Base-by-base conservation (phyloP, 2,113 vertebrate genomes). In the Maccullochella peelii region DNA sequence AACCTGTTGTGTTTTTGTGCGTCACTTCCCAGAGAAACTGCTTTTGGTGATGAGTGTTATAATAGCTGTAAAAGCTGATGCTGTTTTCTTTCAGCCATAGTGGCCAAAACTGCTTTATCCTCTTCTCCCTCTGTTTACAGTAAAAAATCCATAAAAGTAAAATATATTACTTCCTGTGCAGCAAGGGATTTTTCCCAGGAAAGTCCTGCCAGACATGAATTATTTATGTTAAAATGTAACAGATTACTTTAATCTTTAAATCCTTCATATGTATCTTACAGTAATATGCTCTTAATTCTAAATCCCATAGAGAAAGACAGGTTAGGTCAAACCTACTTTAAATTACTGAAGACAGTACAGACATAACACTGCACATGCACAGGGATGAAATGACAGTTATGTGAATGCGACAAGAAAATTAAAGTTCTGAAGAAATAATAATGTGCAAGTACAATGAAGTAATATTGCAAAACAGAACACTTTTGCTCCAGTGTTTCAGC, bases 401-500 rank as follows among this genome's bases (percentile, higher is more conserved):
- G 4, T 38, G 18, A 62, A 77, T 18, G n/a, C 40, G 6, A 85
- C 25, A 58, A 23, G 61, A 74, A 82, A 85, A 62, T 61, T 1
- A 73, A 79, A 67, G 63, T 66, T 84, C 21, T 38, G 49, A 83
- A 85, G 69, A 30, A 80, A 73, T 47, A 58, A 76, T 69, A 73
- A 73, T 80, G 73, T 72, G 77, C 21, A 77, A 80, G 52, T 54
- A 59, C 27, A 83, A 25, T 84, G 25, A 80, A 47, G 76, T 74
- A 55, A 71, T 82, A 67, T 57, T 86, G 61, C 55, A 73, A 84
- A 84, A 85, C 66, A 65, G 65, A 85, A 81, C 65, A 80, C 54
- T 70, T 84, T 66, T 79, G 57, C 85, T 75, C 54, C 82, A 79
- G 57, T 66, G 82, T 80, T 86, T 72, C 62, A 77, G 91, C 90